These are phyloP conservation scores for Probosciger aterrimus DNA, from an alignment of 2,113 vertebrate species.

Conservation along the genomic window DNA sequence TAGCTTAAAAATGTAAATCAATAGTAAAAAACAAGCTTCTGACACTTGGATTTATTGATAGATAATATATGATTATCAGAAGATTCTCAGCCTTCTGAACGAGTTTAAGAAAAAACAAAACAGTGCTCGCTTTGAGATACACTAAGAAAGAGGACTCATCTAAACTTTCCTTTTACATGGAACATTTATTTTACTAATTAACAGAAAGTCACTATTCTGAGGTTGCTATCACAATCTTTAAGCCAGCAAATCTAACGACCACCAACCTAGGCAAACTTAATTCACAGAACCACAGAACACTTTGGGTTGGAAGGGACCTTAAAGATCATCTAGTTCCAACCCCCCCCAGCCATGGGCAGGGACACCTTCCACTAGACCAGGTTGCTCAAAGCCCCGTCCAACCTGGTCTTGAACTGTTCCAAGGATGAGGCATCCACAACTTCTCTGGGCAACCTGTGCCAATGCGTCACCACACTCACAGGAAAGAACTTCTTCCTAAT, in stretches of 20 bases:
- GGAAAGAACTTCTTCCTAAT: background rate
- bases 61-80: background rate
- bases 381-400: background rate
- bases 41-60: background rate
- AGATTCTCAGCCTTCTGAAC: background rate
- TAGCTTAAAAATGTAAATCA: background rate
- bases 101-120: background rate
- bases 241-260: background rate
- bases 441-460: background rate
- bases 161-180: background rate
- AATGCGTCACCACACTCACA: background rate
- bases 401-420: background rate
- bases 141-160: background rate
- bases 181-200: background rate
- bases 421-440: background rate
- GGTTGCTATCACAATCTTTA: background rate
- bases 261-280: fast-evolving
- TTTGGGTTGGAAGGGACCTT: background rate
- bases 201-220: background rate
- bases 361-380: background rate
- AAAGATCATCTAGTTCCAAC: background rate
- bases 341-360: background rate
- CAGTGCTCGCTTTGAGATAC: background rate
- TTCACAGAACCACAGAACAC: background rate
- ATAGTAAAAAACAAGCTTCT: background rate